Base-by-base conservation (phyloP, 2,113 vertebrate genomes). In the Lonchura striata region DNA sequence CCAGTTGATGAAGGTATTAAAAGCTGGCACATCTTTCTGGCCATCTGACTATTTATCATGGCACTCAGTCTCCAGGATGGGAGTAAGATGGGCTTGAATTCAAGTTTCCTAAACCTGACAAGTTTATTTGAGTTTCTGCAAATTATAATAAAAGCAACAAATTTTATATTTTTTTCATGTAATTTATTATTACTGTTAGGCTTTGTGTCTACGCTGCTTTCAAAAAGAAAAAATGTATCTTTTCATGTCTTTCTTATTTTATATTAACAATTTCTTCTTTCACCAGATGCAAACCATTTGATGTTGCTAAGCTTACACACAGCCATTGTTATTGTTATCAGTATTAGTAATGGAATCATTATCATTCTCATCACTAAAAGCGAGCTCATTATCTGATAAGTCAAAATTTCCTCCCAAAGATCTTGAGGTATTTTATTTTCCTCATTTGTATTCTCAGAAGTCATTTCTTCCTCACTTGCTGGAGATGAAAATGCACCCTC, bases 301-400 rank as follows among this genome's bases (percentile, higher is more conserved):
- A 88, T 92, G 64, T 64, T 42, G 22, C 71, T 84, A 75, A 86
- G 90, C 95, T 94, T 37, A 88, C 8, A 54, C 49, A 61, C 24
- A 86, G 82, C 92, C 83, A 86, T 91, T 97, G 91, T 96, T 95
- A 82, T 93, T 97, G 49, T 96, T 96, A 89, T 94, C 96, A 92
- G 59, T 60, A 95, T 96, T 84, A 92, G 88, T 80, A 97, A 96
- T 91, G 65, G 80, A 96, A 92, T 95, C 83, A 95, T 97, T 97
- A 96, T 97, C 95, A 95, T 96, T 96, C 95, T 95, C 76, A 96
- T 97, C 94, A 97, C 83, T 92, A 94, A 97, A 90, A 97, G 66
- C 18, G 44, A 92, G 49, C 91, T 97, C 78, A 94, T 97, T 98
- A 97, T 96, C 95, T 97, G 94, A 96, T 97, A 97, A 97, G 87